Percentiles rank a stretch among this genome's conserved stretches.
Evolutionary conservation across 2,113 vertebrate species (phyloP).

Genomic region (Rhadina sibilatrix): DNA sequence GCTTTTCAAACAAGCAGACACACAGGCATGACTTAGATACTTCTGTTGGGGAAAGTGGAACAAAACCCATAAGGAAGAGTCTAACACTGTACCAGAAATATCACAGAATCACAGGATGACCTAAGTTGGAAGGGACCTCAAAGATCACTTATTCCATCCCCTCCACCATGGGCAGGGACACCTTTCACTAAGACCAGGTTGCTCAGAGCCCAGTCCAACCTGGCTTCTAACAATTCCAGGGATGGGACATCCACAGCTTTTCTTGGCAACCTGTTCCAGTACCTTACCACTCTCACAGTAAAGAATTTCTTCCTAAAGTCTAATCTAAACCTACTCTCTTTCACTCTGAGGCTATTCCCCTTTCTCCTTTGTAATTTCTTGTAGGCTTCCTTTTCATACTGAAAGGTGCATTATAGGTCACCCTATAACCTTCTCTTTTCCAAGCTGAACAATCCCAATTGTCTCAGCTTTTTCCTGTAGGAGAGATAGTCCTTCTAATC

Average conservation of each 20-base stretch:
- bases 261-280: not conserved
- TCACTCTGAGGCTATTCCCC: not conserved
- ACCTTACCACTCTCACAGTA: not conserved
- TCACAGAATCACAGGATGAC: not conserved
- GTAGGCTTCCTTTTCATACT: not conserved
- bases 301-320: not conserved
- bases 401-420: not conserved
- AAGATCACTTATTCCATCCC: not conserved
- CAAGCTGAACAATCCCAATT: not conserved
- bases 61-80: not conserved
- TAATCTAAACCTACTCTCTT: not conserved
- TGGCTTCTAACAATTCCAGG: not conserved
- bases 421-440: not conserved
- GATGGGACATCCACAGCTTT: not conserved
- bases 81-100: not conserved
- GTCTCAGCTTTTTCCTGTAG: not conserved
- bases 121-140: not conserved
- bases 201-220: not conserved
- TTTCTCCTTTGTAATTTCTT: not conserved
- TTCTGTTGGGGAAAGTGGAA: not conserved
- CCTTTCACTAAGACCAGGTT: not conserved
- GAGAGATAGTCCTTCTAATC: not conserved
- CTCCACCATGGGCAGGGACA: not conserved
- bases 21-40: not conserved
- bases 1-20: not conserved